Conservation (phyloP, 2,113 vertebrate species). For the Phainopepla nitens region DNA sequence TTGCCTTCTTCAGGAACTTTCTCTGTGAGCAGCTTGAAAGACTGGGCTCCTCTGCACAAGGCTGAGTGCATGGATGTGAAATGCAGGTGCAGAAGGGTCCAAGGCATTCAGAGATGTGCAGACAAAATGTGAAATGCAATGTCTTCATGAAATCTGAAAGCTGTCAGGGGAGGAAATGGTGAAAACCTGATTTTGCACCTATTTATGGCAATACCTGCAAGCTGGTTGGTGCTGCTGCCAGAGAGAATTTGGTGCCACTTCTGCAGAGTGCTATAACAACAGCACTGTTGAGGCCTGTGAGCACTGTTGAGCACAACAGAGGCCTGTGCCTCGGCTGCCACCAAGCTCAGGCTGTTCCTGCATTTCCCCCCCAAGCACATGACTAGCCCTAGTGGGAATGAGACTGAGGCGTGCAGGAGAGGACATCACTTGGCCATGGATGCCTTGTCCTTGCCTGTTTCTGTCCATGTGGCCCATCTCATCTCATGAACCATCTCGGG, state of each 20-base stretch:
- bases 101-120: not conserved
- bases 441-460: not conserved
- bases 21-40: not conserved
- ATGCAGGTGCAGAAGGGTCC: not conserved
- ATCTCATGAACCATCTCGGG: not conserved
- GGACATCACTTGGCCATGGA: not conserved
- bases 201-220: not conserved
- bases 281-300: too few species aligned
- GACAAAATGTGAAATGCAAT: not conserved
- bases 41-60: not conserved
- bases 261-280: not conserved
- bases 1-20: not conserved
- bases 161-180: not conserved
- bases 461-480: fast-evolving
- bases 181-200: not conserved
- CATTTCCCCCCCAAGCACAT: not conserved
- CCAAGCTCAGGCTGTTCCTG: fast-evolving
- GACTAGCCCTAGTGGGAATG: not conserved
- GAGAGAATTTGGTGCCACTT: not conserved
- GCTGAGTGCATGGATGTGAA: not conserved
- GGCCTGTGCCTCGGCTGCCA: fast-evolving
- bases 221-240: not conserved
- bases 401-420: not conserved
- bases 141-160: not conserved
- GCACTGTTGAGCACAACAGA: too few species aligned